Conservation (phyloP, 2,888 invertebrate species). For the Steinernema hermaphroditum region DNA sequence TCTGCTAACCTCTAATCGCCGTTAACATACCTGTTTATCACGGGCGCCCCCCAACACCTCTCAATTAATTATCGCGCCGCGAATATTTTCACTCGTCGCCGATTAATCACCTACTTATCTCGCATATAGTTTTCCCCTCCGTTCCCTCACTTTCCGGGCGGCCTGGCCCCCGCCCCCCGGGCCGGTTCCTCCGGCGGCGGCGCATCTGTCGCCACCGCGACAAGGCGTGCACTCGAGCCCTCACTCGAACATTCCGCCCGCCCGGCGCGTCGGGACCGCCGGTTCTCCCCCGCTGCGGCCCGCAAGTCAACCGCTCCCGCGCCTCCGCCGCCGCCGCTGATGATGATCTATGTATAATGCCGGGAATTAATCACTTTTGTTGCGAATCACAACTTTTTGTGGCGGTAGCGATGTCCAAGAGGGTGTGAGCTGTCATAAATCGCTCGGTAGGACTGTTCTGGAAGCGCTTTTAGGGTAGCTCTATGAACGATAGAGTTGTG, state of each 20-base stretch:
- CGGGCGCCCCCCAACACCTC: not conserved
- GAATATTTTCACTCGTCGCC: constrained; percentile 10
- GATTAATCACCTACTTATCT: constrained; percentile 10
- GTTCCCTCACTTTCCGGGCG: not conserved
- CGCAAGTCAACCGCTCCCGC: not conserved
- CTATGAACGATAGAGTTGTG: not conserved
- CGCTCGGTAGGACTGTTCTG: not conserved
- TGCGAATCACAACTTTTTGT: constrained; percentile 4
- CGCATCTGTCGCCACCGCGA: constrained; percentile 6
- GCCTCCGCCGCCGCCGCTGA: not conserved
- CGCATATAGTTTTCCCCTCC: constrained; percentile 4
- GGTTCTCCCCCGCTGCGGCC: not conserved
- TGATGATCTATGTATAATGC: constrained; percentile 21
- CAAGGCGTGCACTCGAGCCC: not conserved
- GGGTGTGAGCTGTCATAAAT: no score
- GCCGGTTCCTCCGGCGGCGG: not conserved
- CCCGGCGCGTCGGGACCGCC: not conserved
- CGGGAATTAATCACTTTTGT: constrained; percentile 14
- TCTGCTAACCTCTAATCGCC: no score
- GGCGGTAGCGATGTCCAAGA: not conserved
- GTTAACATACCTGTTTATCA: no score
- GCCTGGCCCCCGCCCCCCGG: not conserved
- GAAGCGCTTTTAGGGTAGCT: not conserved
- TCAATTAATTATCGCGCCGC: not conserved
- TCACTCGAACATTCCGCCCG: not conserved